phyloP scores from a whole-genome alignment of 2,888 invertebrate genomes.

The Argynnis bischoffii region DNA sequence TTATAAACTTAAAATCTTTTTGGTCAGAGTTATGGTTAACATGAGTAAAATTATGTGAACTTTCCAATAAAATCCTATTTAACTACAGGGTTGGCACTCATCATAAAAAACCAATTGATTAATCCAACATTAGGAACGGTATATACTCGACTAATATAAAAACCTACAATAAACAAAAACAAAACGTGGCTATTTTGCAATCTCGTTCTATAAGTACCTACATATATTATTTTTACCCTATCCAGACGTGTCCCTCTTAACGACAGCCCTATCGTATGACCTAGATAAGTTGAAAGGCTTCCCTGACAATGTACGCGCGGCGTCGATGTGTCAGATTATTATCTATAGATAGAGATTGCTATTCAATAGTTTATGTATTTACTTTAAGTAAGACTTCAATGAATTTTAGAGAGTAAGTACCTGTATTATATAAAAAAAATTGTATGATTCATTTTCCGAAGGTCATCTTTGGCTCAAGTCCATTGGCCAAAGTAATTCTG shows the following conservation, averaged over 20 bases:
- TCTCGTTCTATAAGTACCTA: no score
- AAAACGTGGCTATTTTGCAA: no score
- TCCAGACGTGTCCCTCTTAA: no score
- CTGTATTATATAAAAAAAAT: background rate
- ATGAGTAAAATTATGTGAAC: background rate
- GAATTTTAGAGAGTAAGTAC: background rate
- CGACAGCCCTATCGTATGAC: constrained; percentile 39
- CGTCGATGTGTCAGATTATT: constrained; percentile 25
- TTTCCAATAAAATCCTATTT: constrained; percentile 10
- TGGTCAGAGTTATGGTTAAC: background rate
- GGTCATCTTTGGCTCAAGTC: no score
- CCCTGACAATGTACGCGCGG: constrained; percentile 57
- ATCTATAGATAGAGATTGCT: constrained; percentile 22
- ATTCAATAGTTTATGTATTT: constrained; percentile 17
- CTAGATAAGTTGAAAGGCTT: constrained; percentile 65
- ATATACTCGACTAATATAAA: no score
- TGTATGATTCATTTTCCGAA: background rate
- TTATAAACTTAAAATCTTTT: background rate
- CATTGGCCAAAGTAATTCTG: no score
- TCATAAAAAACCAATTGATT: background rate
- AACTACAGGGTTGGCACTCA: background rate
- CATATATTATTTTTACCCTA: no score
- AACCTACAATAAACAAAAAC: no score
- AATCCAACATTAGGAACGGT: background rate
- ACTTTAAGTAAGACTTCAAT: background rate